Conservation (phyloP, 92 coral and sea anemone species). For the Epizoanthus ramosus region DNA sequence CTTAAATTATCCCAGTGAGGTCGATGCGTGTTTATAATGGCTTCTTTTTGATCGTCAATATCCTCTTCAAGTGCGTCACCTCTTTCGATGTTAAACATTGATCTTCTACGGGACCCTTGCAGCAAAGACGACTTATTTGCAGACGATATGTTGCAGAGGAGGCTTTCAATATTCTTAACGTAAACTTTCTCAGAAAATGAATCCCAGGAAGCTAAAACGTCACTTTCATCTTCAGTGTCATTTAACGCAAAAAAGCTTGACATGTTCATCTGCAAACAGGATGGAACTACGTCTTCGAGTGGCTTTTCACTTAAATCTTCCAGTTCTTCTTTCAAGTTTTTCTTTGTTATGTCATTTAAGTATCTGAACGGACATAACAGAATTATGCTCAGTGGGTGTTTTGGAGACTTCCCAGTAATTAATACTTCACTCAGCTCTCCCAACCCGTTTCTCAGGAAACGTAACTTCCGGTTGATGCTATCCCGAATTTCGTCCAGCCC, state of each 20-base stretch:
- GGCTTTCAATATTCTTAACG: conserved; percentile 46
- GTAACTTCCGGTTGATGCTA: conserved; percentile 54
- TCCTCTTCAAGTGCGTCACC: conserved; percentile 75
- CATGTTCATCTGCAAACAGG: conserved; percentile 55
- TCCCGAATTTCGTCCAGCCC: conserved; percentile 46
- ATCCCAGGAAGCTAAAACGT: conserved; percentile 23
- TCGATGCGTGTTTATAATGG: conserved; percentile 26
- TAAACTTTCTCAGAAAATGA: conserved; percentile 63
- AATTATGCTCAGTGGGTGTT: conserved; percentile 62
- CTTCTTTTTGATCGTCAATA: conserved; percentile 63
- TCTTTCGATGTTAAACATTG: conserved; percentile 62
- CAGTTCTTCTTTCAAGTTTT: conserved; percentile 36
- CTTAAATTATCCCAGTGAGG: conserved; percentile 34
- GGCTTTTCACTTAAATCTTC: conserved; percentile 45
- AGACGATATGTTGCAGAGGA: conserved; percentile 48
- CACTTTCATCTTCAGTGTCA: conserved; percentile 19
- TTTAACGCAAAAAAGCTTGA: conserved; percentile 62
- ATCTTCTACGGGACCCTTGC: conserved; percentile 35
- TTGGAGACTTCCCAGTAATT: conserved; percentile 58
- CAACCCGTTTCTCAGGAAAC: conserved; percentile 48
- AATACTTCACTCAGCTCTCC: conserved; percentile 65
- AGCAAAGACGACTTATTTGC: conserved; percentile 63
- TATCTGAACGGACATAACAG: conserved; percentile 70
- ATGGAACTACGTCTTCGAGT: conserved; percentile 20
- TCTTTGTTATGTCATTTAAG: conserved; percentile 46